Evolutionary conservation across 2,113 vertebrate genomes (phyloP).

Genomic region (Crocuta crocuta): DNA sequence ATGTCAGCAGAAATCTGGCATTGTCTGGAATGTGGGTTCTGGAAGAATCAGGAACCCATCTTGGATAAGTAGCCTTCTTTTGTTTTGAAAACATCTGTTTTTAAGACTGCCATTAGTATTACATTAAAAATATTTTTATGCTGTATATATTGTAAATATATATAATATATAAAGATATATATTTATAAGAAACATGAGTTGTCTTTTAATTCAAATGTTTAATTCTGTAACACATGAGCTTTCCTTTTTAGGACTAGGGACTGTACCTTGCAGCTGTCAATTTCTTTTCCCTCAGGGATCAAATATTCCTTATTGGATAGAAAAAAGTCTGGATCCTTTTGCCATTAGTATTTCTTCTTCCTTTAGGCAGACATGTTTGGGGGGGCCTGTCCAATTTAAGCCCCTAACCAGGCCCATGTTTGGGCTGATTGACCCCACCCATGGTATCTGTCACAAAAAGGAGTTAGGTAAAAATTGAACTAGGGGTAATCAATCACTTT

Average conservation of each 20-base stretch:
- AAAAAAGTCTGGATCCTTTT: not conserved
- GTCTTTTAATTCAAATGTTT: conserved; percentile 28
- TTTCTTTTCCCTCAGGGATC: not conserved
- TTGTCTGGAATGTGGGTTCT: not conserved
- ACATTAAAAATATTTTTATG: conserved; percentile 80
- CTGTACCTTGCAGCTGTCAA: not conserved
- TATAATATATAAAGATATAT: conserved; percentile 81
- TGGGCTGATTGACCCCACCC: not conserved
- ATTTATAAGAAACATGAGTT: conserved; percentile 84
- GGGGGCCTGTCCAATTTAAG: no score
- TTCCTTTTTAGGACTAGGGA: not conserved
- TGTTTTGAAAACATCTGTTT: conserved; percentile 64
- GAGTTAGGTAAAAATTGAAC: not conserved
- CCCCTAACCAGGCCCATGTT: not conserved
- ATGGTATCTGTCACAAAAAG: not conserved
- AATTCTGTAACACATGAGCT: not conserved
- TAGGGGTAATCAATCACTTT: not conserved
- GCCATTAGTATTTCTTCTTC: not conserved
- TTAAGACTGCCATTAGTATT: conserved; percentile 52
- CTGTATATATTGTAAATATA: conserved; percentile 87
- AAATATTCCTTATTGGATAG: not conserved
- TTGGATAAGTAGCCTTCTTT: not conserved
- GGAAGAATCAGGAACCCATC: not conserved
- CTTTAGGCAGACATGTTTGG: not conserved
- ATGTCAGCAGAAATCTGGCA: not conserved